A percentile compares a stretch with the other conserved stretches of the same genome.
Conservation (phyloP, 1,140 invertebrate species). For the Brachionus manjavacas region DNA sequence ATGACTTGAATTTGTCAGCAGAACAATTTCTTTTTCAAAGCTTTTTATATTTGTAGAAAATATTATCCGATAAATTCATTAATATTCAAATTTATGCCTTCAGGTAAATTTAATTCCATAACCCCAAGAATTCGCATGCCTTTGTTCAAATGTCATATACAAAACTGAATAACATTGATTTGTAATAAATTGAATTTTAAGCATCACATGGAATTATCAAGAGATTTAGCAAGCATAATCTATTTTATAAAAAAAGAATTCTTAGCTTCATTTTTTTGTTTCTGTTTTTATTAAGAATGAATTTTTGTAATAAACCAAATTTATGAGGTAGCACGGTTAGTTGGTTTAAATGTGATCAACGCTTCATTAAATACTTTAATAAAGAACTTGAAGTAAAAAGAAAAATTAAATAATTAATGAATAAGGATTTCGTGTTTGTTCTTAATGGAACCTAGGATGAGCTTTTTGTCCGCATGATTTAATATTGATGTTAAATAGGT, state of each 20-base stretch:
- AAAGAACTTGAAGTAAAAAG: background rate
- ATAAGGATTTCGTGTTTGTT: background rate
- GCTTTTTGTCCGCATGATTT: background rate
- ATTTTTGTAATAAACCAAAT: background rate
- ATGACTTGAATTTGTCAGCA: background rate
- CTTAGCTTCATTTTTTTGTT: background rate
- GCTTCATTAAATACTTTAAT: background rate
- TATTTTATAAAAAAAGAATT: background rate
- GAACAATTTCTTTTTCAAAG: background rate
- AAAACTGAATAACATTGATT: background rate
- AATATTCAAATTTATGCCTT: background rate
- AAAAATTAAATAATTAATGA: background rate
- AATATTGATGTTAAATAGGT: background rate
- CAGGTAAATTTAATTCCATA: background rate
- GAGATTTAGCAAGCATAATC: background rate
- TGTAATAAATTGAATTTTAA: background rate
- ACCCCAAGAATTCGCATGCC: background rate
- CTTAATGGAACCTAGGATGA: background rate
- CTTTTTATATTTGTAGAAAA: background rate
- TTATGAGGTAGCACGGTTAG: background rate
- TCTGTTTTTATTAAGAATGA: background rate
- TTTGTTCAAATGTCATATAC: background rate
- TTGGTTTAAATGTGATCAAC: background rate
- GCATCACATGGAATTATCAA: background rate
- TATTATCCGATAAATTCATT: background rate